Evolutionary conservation across 2,113 vertebrate species (phyloP), one percentile per base, ranked within the genome.

Genomic region (Oryzias melastigma): DNA sequence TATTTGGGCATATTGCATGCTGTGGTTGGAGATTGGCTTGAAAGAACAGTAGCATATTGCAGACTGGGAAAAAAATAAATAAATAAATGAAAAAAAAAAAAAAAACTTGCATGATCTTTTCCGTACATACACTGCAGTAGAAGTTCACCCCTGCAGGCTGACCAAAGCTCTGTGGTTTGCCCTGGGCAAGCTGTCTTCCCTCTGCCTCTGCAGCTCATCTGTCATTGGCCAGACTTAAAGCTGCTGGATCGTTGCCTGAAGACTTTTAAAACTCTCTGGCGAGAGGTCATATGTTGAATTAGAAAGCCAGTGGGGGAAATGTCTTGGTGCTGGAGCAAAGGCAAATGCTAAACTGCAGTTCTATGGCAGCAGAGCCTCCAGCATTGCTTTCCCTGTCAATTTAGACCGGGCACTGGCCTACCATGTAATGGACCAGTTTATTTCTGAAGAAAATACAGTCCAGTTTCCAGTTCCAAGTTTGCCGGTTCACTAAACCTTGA

Each of bases 211-310:
- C 63, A 62, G 77, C 85, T 88, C 86, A 85, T 91, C 87, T 84
- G 82, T 91, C 85, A 89, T 78, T 87, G 84, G 87, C 85, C 82
- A 85, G 79, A 90, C 85, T 76, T 76, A 74, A 77, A 87, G 80
- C 82, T 85, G 82, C 85, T 82, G 81, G 82, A 86, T 86, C 80
- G 62, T 77, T 87, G 88, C 90, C 89, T 74, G 80, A 89, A 91
- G 90, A 90, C 86, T 89, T 91, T 87, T 82, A 83, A 84, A 90
- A 91, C 69, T 89, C 83, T 87, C 73, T 77, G 82, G 86, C 72
- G 69, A 89, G 86, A 90, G 90, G 90, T 90, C 88, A 87, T 67
- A 81, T 80, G 87, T 83, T 85, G 86, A 91, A 90, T 89, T 88
- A 84, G 83, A 86, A 80, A 83, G 78, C 78, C 85, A 82, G 84